Conservation (phyloP, 2,888 invertebrate genomes). For the Orthonychiurus folsomi region DNA sequence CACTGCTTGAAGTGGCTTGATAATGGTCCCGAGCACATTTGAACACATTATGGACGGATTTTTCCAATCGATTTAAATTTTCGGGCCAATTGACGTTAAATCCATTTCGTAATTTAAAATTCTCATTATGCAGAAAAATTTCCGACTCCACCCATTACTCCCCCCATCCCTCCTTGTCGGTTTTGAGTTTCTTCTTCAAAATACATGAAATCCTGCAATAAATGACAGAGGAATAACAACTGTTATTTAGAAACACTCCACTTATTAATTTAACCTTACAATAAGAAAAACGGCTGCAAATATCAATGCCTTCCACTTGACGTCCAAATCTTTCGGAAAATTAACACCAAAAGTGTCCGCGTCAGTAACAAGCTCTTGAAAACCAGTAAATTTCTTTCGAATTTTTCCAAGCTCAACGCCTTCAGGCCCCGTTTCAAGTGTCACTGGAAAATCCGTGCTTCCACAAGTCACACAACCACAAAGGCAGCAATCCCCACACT, state of each 20-base stretch:
- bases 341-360: slow-evolving; percentile 14
- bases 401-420: slow-evolving; percentile 14
- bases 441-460: slow-evolving; percentile 4
- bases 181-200: slow-evolving; percentile 9
- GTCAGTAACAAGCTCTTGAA: slow-evolving; percentile 12
- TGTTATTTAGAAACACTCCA: neutral
- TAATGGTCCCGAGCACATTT: too few species aligned
- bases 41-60: too few species aligned
- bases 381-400: slow-evolving; percentile 12
- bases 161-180: too few species aligned
- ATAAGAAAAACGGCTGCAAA: slow-evolving; percentile 11
- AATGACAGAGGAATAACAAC: neutral
- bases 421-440: neutral
- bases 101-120: too few species aligned
- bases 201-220: slow-evolving; percentile 17
- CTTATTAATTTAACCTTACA: neutral
- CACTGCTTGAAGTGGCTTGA: too few species aligned
- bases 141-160: too few species aligned
- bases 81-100: too few species aligned
- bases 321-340: slow-evolving; percentile 14
- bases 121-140: too few species aligned
- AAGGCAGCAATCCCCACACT: slow-evolving; percentile 11
- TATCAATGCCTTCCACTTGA: slow-evolving; percentile 11
- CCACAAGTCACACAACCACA: slow-evolving; percentile 7
- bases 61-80: too few species aligned